Base-by-base conservation (phyloP, 2,797 vertebrate genomes). In the Scolopax rusticola region DNA sequence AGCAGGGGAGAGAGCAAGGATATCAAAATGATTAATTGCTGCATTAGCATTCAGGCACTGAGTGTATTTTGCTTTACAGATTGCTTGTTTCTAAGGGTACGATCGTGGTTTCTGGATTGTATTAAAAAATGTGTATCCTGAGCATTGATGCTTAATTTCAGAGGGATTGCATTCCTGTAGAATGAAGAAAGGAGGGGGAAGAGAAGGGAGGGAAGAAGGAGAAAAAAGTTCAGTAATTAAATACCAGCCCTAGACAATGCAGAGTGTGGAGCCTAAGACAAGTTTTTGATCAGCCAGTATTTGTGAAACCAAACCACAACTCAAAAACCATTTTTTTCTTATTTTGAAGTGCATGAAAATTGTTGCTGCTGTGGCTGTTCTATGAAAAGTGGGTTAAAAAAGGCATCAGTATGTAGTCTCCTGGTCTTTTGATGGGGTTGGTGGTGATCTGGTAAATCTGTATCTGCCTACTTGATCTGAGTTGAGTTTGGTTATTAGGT, bases 1-100 rank as follows among this genome's bases (percentile, higher is more conserved):
- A 92, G 78, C 38, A 91, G 45, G 25, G 32, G 80, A 81, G 81
- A 76, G 60, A 91, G 87, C 67, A 74, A 75, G 36, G 64, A 51
- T 90, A 94, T 92, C 73, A 88, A 15, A 84, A 84, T 96, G 96
- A 97, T 97, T 96, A 96, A 97, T 97, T 93, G 47, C 73, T 89
- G 85, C 84, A 95, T 97, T 97, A 96, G 86, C 74, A 97, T 97
- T 86, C 95, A 81, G 71, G 51, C 81, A 80, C 30, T 1, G 73
- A 69, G 59, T 57, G 40, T 50, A 6, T 94, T 96, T 92, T 93
- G 79, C 76, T 82, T 64, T 90, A 71, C 0, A 0, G 73, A 64
- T 68, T 95, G 81, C 74, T 94, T 64, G 57, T 93, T 95, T 97
- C 79, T 56, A 14, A 69, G 86, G 70, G 25, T 95, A 7, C 48